Evolutionary conservation across 1,140 invertebrate species (phyloP).

Genomic region (Pristionchus pacificus): DNA sequence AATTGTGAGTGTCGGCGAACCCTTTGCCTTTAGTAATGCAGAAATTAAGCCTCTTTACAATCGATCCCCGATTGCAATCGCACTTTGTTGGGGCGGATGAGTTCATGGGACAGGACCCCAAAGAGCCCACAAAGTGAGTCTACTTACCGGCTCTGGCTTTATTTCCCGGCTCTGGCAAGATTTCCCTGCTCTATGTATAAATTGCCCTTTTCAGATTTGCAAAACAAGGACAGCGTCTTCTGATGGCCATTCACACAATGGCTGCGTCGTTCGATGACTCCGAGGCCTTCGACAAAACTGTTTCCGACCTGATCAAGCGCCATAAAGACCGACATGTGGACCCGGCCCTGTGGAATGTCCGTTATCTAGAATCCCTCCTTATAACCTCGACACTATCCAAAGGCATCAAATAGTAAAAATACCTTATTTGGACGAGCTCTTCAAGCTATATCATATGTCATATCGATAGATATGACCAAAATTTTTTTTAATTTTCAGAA

Average conservation of each 20-base stretch:
- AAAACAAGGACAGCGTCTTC: background rate
- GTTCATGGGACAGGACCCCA: slow-evolving; percentile 5
- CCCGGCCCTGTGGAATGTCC: background rate
- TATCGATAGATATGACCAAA: too few species aligned
- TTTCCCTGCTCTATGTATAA: too few species aligned
- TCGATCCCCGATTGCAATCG: background rate
- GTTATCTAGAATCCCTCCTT: too few species aligned
- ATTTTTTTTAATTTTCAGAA: background rate
- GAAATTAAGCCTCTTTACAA: background rate
- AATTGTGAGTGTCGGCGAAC: slow-evolving; percentile 6
- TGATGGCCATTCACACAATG: background rate
- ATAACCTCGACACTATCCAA: too few species aligned
- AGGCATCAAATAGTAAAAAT: too few species aligned
- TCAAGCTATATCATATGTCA: too few species aligned
- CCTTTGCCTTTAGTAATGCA: background rate
- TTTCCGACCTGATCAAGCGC: background rate
- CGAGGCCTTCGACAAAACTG: background rate
- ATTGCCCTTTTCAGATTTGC: background rate
- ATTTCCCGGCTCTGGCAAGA: too few species aligned
- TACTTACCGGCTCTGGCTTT: background rate
- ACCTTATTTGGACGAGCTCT: too few species aligned
- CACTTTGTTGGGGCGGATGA: background rate
- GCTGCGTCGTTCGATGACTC: background rate
- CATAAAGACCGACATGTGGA: background rate
- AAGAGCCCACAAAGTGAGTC: slow-evolving; percentile 1